A percentile compares a stretch with the other conserved stretches of the same genome.
Conservation (phyloP, 2,797 vertebrate genomes). For the Aplochiton taeniatus region DNA sequence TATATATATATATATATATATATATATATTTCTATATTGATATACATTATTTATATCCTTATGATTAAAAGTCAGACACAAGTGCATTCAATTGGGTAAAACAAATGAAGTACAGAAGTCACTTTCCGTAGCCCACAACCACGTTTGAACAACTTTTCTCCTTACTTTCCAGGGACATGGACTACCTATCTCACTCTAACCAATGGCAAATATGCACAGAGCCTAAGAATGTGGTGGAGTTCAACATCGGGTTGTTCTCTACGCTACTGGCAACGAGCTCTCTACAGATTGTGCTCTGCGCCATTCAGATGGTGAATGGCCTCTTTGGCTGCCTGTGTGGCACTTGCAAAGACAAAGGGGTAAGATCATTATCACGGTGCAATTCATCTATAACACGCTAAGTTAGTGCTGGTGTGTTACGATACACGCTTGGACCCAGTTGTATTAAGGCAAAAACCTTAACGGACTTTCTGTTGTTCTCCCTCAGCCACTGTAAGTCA, state of each 20-base stretch:
- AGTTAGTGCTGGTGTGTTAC: too few species aligned
- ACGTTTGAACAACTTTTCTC: neutral
- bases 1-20: too few species aligned
- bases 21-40: too few species aligned
- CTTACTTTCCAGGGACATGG: constrained; percentile 34
- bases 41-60: too few species aligned
- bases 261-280: constrained; percentile 65
- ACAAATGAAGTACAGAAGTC: too few species aligned
- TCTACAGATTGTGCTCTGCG: constrained; percentile 73
- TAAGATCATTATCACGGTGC: constrained; percentile 27
- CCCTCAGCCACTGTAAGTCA: constrained; percentile 44
- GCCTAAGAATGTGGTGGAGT: constrained; percentile 69
- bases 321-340: constrained; percentile 80
- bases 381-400: too few species aligned
- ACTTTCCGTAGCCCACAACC: too few species aligned
- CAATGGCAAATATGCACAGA: constrained; percentile 50
- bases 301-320: constrained; percentile 78
- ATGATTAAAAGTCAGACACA: too few species aligned
- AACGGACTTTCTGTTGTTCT: neutral
- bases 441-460: too few species aligned
- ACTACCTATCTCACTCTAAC: constrained; percentile 62
- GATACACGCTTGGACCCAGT: too few species aligned
- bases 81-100: too few species aligned
- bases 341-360: constrained; percentile 67
- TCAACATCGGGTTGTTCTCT: constrained; percentile 75